Conservation (phyloP, 1,140 invertebrate species). For the Formica exsecta region DNA sequence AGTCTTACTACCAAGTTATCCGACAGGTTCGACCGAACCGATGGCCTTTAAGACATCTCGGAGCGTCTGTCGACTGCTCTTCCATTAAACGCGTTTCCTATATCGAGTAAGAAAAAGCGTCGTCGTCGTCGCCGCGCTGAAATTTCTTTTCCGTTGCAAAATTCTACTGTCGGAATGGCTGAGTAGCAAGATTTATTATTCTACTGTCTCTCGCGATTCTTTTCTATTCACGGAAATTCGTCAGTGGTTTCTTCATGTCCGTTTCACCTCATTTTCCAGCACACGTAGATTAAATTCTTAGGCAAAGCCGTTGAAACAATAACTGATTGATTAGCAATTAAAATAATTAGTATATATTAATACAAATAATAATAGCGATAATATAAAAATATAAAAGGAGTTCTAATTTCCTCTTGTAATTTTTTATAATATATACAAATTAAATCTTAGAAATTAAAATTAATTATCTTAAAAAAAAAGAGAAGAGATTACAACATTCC, state of each 20-base stretch:
- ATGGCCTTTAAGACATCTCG: slow-evolving; percentile 63
- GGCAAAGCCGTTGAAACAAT: background rate
- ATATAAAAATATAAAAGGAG: background rate
- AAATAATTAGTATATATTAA: background rate
- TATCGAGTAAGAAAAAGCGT: slow-evolving; percentile 55
- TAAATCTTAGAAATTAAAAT: background rate
- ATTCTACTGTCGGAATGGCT: slow-evolving; percentile 46
- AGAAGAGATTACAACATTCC: background rate
- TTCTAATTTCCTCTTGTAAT: too few relatives aligned
- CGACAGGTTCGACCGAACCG: slow-evolving; percentile 61
- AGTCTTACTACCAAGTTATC: slow-evolving; percentile 66
- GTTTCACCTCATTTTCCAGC: background rate
- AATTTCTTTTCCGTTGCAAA: slow-evolving; percentile 65
- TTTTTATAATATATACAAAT: background rate
- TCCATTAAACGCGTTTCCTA: slow-evolving; percentile 56
- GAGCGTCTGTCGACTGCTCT: slow-evolving; percentile 41
- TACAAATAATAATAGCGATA: too few relatives aligned
- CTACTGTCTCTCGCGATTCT: slow-evolving; percentile 6
- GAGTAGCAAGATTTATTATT: slow-evolving; percentile 54
- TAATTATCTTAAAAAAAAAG: too few relatives aligned
- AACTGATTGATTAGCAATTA: background rate
- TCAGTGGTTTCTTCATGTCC: slow-evolving; percentile 22
- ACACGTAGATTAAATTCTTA: background rate
- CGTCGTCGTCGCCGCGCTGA: slow-evolving; percentile 51
- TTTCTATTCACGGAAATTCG: slow-evolving; percentile 22